Conservation (phyloP, 2,797 vertebrate species). For the Tachyglossus aculeatus region DNA sequence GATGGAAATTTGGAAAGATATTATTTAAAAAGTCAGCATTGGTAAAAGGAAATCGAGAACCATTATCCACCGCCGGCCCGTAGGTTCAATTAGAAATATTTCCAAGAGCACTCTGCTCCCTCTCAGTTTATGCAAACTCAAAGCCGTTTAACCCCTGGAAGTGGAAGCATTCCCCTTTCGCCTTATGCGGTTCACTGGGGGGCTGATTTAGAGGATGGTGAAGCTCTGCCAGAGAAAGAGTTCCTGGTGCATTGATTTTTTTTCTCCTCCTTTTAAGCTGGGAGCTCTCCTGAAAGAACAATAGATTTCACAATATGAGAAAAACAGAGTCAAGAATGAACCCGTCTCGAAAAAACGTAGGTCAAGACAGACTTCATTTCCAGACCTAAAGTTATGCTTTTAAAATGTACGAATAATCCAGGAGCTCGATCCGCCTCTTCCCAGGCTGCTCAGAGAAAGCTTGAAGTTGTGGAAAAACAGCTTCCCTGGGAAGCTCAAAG, state of each 20-base stretch:
- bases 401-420: constrained; percentile 58
- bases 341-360: constrained; percentile 59
- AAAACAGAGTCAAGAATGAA: constrained; percentile 35
- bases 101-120: constrained; percentile 3
- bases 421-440: constrained; percentile 35
- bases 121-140: background rate
- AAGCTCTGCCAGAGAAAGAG: accelerated
- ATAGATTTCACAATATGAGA: constrained; percentile 42
- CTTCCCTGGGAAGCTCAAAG: constrained; percentile 60
- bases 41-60: background rate
- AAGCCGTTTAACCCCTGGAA: background rate
- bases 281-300: constrained; percentile 53
- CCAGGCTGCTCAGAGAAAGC: constrained; percentile 43
- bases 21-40: background rate
- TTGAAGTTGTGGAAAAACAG: constrained; percentile 47
- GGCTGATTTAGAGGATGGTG: background rate
- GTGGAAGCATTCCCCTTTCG: background rate
- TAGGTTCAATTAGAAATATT: constrained; percentile 9
- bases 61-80: background rate
- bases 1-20: background rate
- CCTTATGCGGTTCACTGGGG: background rate
- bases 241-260: background rate
- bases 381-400: constrained; percentile 70
- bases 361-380: constrained; percentile 61
- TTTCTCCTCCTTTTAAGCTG: background rate